A percentile compares a stretch with the other conserved stretches of the same genome.
Evolutionary conservation across 2,888 invertebrate genomes (phyloP).

Genomic region (Temnothorax ravouxi): DNA sequence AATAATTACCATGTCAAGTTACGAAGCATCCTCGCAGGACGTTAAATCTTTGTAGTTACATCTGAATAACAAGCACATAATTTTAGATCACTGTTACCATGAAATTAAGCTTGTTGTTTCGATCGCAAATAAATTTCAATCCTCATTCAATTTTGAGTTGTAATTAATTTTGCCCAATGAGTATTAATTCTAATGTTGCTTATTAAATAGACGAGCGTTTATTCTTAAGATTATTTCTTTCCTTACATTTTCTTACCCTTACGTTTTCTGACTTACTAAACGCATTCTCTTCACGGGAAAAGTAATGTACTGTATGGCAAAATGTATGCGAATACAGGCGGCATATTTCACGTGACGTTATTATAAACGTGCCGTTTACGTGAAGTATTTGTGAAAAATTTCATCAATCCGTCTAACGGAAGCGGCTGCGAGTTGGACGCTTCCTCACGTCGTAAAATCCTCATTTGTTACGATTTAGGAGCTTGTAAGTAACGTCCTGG

Average conservation of each 20-base stretch:
- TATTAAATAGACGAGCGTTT: neutral
- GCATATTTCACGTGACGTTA: slow-evolving; percentile 47
- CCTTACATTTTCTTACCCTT: neutral
- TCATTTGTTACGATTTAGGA: slow-evolving; percentile 54
- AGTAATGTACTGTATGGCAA: slow-evolving; percentile 3
- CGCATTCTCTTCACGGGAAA: neutral
- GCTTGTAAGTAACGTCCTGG: slow-evolving; percentile 44
- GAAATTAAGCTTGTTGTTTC: slow-evolving; percentile 13
- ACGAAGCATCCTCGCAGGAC: slow-evolving; percentile 1
- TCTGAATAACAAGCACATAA: slow-evolving; percentile 5
- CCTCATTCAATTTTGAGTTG: neutral
- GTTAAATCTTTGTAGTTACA: slow-evolving; percentile 4
- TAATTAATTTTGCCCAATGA: neutral
- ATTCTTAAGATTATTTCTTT: neutral
- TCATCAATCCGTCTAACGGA: slow-evolving; percentile 46
- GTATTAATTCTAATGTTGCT: neutral
- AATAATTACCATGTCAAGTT: slow-evolving; percentile 10
- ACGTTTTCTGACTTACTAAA: neutral
- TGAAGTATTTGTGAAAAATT: slow-evolving; percentile 42
- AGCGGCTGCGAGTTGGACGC: slow-evolving; percentile 14
- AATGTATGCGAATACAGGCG: slow-evolving; percentile 34
- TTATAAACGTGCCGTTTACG: slow-evolving; percentile 44
- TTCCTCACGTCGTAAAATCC: slow-evolving; percentile 47
- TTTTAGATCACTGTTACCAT: neutral
- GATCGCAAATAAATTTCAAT: neutral